These are phyloP conservation scores for Panagrolaimus sp. DNA, from an alignment of 1,140 invertebrate species.

Conservation along the genomic window DNA sequence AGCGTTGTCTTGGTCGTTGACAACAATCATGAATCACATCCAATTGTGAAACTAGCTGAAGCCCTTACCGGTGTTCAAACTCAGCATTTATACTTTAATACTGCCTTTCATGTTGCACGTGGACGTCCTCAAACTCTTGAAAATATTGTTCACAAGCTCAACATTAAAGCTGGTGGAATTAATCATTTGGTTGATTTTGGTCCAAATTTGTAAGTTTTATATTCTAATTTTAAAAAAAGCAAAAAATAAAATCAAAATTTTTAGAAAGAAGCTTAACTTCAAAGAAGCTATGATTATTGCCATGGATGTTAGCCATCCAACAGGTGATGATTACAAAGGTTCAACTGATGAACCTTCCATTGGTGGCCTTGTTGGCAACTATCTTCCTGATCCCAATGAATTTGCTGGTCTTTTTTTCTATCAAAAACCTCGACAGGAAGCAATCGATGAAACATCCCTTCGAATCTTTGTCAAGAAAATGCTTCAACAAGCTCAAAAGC, in stretches of 20 bases:
- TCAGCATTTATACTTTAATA: no score
- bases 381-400: slow-evolving; percentile 27
- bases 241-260: background rate
- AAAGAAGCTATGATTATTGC: slow-evolving; percentile 28
- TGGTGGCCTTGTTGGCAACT: slow-evolving; percentile 28
- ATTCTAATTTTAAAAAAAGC: background rate
- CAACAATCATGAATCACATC: background rate
- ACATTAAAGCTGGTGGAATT: slow-evolving; percentile 35
- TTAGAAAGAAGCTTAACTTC: slow-evolving; percentile 12
- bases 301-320: slow-evolving; percentile 35
- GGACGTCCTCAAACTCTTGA: slow-evolving; percentile 21
- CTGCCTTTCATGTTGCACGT: background rate
- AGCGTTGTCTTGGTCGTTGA: background rate
- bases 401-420: slow-evolving; percentile 38
- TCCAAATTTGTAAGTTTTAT: background rate
- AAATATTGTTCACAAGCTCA: slow-evolving; percentile 33
- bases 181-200: slow-evolving; percentile 31
- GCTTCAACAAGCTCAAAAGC: slow-evolving; percentile 21
- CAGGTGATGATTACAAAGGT: slow-evolving; percentile 4
- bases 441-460: slow-evolving; percentile 23
- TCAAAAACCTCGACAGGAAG: slow-evolving; percentile 29
- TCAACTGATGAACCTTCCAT: background rate
- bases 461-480: slow-evolving; percentile 12
- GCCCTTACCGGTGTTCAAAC: no score
- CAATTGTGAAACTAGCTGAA: background rate